A percentile compares a stretch with the other conserved stretches of the same genome.
Conservation (phyloP, 2,888 invertebrate genomes). For the Sialis lutaria region DNA sequence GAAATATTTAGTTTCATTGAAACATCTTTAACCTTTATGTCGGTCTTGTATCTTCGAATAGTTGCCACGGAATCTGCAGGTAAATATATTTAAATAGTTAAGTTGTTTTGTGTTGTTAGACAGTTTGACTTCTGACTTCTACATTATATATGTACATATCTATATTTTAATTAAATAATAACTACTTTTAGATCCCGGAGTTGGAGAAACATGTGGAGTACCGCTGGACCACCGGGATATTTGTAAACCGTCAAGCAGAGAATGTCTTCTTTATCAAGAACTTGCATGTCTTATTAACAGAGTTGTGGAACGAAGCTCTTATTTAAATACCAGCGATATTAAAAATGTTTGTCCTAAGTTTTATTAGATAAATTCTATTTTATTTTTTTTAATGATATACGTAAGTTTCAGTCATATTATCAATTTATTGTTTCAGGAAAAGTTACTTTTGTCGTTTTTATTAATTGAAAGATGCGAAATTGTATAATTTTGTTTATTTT, state of each 20-base stretch:
- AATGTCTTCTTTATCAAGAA: conserved; percentile 49
- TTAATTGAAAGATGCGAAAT: no score
- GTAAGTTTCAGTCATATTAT: no score
- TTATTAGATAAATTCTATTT: no score
- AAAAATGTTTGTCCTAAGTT: no score
- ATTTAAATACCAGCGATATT: no score
- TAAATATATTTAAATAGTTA: conserved; percentile 19
- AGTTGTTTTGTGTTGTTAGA: no score
- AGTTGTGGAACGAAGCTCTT: conserved; percentile 1
- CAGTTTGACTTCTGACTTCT: neutral
- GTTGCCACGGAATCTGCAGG: conserved; percentile 66
- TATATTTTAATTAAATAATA: conserved; percentile 1
- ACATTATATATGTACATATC: neutral
- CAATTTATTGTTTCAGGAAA: no score
- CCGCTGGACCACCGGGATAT: conserved; percentile 69
- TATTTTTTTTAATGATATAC: no score
- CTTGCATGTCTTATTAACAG: conserved; percentile 38
- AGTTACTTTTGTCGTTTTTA: no score
- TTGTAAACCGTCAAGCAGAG: conserved; percentile 62
- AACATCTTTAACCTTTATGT: conserved; percentile 56
- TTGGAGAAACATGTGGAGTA: conserved; percentile 57
- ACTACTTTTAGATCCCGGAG: conserved; percentile 48
- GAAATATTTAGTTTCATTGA: conserved; percentile 63
- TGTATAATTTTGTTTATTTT: no score
- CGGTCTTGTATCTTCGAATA: conserved; percentile 53